Conservation (phyloP, 2,888 invertebrate species). For the Pseudococcus jackbeardsleyi region DNA sequence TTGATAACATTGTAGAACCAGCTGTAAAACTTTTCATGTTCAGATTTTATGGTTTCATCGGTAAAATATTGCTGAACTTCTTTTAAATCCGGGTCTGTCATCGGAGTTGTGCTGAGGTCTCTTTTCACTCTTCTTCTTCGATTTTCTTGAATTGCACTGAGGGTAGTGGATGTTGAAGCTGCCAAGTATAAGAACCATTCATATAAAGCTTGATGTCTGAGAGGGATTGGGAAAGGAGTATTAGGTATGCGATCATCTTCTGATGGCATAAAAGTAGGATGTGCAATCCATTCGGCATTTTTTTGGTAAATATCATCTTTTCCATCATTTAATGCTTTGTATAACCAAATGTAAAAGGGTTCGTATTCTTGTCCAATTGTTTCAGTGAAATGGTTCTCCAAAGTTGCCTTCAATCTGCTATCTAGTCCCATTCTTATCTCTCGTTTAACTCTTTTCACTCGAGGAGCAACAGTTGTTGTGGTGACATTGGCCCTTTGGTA, state of each 20-base stretch:
- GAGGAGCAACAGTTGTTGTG: background rate
- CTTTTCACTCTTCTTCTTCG: background rate
- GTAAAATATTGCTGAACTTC: background rate
- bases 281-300: background rate
- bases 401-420: background rate
- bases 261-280: background rate
- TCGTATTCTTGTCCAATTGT: background rate
- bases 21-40: background rate
- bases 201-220: background rate
- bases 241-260: background rate
- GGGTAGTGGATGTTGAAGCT: background rate
- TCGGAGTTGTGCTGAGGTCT: background rate
- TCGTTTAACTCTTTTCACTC: conserved; percentile 6
- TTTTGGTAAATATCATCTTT: background rate
- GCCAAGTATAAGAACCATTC: background rate
- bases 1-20: background rate
- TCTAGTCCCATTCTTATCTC: background rate
- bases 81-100: background rate
- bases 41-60: background rate
- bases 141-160: background rate
- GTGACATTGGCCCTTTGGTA: background rate
- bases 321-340: background rate
- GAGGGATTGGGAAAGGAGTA: conserved; percentile 8
- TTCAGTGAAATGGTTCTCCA: background rate
- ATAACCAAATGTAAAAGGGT: background rate